phyloP scores from a whole-genome alignment of 2,113 vertebrate genomes.

The Neoarius graeffei region DNA sequence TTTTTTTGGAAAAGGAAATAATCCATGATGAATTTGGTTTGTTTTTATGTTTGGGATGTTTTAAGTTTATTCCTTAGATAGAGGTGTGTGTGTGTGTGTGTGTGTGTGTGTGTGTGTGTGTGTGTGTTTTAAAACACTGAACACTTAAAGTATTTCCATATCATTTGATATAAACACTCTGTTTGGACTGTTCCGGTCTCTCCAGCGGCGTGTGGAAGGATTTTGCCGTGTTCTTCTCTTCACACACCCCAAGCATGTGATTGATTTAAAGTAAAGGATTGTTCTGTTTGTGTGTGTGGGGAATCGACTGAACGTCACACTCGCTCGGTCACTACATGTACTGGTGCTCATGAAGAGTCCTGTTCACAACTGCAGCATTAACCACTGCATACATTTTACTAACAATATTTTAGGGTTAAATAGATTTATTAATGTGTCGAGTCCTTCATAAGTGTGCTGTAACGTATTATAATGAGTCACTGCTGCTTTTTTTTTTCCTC shows the following conservation, averaged over 20 bases:
- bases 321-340: not conserved
- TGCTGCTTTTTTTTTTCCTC: not conserved
- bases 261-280: no score
- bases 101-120: slow-evolving; percentile 6
- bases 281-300: not conserved
- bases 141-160: slow-evolving; percentile 14
- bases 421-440: not conserved
- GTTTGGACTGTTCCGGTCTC: not conserved
- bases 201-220: not conserved
- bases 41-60: slow-evolving; percentile 2
- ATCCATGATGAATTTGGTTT: not conserved
- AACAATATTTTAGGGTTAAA: not conserved
- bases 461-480: not conserved
- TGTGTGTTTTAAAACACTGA: slow-evolving; percentile 32
- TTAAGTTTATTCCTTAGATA: not conserved
- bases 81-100: not conserved
- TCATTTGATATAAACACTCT: not conserved
- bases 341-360: not conserved
- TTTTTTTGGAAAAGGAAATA: slow-evolving; percentile 10
- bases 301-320: not conserved
- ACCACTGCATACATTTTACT: slow-evolving; percentile 17
- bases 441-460: not conserved
- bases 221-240: not conserved
- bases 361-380: not conserved
- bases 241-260: no score